These are phyloP conservation scores for Cebus imitator DNA, from an alignment of 2,113 vertebrate species.

Conservation along the genomic window DNA sequence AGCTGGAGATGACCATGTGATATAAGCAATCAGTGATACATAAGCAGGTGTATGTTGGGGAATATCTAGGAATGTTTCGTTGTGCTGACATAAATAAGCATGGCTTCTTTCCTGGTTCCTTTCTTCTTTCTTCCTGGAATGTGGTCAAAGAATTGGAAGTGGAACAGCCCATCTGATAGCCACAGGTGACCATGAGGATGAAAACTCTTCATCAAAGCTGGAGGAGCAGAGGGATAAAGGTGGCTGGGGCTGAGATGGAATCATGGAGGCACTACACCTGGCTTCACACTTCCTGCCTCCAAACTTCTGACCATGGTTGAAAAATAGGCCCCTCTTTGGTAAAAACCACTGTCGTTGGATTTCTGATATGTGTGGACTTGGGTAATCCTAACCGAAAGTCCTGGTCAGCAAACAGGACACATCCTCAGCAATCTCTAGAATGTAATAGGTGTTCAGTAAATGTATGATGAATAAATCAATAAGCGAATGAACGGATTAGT, in stretches of 20 bases:
- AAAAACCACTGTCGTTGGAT: background rate
- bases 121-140: background rate
- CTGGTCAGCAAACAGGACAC: background rate
- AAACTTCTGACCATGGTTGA: background rate
- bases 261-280: accelerated
- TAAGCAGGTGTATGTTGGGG: background rate
- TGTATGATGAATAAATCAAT: background rate
- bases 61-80: background rate
- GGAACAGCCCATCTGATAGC: background rate
- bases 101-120: background rate
- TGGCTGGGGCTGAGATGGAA: background rate
- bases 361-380: background rate
- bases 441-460: background rate
- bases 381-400: background rate
- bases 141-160: background rate
- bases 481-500: too few relatives aligned
- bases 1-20: background rate
- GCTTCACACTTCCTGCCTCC: background rate
- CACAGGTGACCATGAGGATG: background rate
- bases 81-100: background rate
- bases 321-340: background rate
- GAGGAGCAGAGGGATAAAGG: background rate
- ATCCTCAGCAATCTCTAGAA: background rate
- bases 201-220: background rate
- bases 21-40: background rate